Evolutionary conservation across 2,888 invertebrate genomes (phyloP).

Genomic region (Nysson spinosus): DNA sequence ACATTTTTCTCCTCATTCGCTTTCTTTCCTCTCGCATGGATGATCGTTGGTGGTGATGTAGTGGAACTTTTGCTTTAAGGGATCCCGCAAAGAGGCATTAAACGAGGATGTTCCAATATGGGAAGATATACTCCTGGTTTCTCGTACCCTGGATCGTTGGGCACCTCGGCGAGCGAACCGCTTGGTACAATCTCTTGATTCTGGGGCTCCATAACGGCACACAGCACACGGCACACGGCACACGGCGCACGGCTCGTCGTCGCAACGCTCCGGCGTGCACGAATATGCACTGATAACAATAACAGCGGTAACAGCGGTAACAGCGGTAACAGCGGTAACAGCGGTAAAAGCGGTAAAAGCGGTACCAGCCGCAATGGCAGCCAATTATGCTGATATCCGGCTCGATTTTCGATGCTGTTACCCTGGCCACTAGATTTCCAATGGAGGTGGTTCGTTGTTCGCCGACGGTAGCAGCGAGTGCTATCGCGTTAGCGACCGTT

Average conservation of each 20-base stretch:
- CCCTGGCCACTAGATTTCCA: not conserved
- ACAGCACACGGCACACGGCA: too few species aligned
- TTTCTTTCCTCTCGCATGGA: constrained; percentile 22
- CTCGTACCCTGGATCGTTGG: constrained; percentile 95
- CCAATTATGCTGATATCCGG: constrained; percentile 31
- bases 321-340: too few species aligned
- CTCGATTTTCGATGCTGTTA: constrained; percentile 2
- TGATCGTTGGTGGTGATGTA: constrained; percentile 42
- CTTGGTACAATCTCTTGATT: constrained; percentile 87
- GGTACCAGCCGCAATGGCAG: constrained; percentile 18
- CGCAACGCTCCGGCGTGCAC: constrained; percentile 52
- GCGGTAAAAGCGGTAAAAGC: too few species aligned
- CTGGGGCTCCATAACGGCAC: constrained; percentile 84
- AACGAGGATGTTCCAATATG: constrained; percentile 21
- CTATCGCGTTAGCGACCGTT: not conserved
- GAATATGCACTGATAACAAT: constrained; percentile 38
- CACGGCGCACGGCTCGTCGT: constrained; percentile 53
- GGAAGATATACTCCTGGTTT: constrained; percentile 21
- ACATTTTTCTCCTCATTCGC: not conserved
- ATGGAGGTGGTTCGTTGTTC: not conserved
- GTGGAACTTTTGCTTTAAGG: constrained; percentile 23
- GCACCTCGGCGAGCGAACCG: constrained; percentile 92
- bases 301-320: constrained; percentile 20
- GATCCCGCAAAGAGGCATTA: constrained; percentile 13
- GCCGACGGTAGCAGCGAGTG: not conserved